Conservation (phyloP, 2,797 vertebrate genomes). For the Amblyraja radiata region DNA sequence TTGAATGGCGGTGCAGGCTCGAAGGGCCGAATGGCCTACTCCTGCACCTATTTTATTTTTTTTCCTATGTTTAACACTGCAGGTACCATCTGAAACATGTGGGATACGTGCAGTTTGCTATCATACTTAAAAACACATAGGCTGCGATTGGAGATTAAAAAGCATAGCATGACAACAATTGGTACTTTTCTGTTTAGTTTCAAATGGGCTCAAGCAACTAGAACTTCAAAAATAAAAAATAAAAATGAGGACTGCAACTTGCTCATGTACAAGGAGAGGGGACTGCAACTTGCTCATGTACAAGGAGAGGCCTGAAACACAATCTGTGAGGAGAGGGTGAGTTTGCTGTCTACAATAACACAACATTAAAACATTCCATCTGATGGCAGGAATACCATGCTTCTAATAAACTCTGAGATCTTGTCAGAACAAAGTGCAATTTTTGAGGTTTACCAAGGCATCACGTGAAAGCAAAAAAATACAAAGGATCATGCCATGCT, state of each 20-base stretch:
- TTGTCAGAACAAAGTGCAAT: neutral
- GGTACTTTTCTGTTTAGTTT: neutral
- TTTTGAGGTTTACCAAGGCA: neutral
- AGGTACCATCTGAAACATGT: neutral
- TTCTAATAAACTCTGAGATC: neutral
- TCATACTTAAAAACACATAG: neutral
- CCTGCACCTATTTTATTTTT: too few relatives aligned
- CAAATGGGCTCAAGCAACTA: neutral
- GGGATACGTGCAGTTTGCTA: neutral
- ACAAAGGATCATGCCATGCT: neutral
- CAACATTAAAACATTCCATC: neutral
- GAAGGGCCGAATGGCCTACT: too few relatives aligned
- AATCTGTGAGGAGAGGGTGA: neutral
- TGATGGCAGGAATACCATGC: neutral
- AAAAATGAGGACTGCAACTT: neutral
- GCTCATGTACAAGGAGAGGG: neutral
- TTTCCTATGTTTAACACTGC: neutral
- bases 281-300: neutral
- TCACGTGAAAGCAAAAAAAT: neutral
- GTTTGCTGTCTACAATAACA: neutral
- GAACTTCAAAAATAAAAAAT: neutral
- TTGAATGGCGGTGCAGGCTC: too few relatives aligned
- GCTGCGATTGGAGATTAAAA: neutral
- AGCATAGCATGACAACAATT: neutral
- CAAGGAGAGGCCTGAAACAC: neutral